Conservation (phyloP, 2,888 invertebrate genomes). For the Trypoxylon attenuatum region DNA sequence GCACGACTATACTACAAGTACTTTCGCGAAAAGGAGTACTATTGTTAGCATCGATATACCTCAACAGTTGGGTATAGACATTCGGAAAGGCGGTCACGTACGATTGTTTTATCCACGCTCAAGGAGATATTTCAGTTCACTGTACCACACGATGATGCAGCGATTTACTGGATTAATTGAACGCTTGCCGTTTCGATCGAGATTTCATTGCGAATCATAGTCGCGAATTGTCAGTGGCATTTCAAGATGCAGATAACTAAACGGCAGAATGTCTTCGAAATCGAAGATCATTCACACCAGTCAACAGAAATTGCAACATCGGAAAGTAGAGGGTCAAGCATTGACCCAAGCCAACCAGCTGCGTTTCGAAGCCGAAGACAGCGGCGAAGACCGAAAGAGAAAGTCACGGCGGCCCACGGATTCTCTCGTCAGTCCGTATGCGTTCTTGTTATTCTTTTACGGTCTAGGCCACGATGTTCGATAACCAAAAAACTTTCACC, state of each 20-base stretch:
- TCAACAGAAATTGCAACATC: too few relatives aligned
- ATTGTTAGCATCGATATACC: background rate
- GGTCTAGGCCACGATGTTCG: slow-evolving; percentile 69
- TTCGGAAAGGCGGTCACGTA: background rate
- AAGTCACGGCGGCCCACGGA: slow-evolving; percentile 42
- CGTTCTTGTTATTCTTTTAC: slow-evolving; percentile 54
- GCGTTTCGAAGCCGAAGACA: slow-evolving; percentile 18
- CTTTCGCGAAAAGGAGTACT: background rate
- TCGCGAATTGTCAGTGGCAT: background rate
- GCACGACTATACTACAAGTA: too few relatives aligned
- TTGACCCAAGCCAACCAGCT: background rate
- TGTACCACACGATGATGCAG: background rate
- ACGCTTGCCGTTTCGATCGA: slow-evolving; percentile 8
- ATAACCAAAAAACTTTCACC: slow-evolving; percentile 70
- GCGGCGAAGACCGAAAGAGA: slow-evolving; percentile 47
- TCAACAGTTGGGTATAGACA: background rate
- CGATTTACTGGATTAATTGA: slow-evolving; percentile 5
- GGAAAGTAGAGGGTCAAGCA: background rate
- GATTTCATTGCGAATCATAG: slow-evolving; percentile 1
- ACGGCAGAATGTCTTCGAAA: too few relatives aligned
- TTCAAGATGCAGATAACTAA: background rate
- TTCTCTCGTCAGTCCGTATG: slow-evolving; percentile 26
- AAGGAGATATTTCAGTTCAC: slow-evolving; percentile 1
- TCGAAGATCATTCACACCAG: too few relatives aligned
- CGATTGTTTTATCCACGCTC: background rate